These are phyloP conservation scores for Diachasma alloeum DNA, from an alignment of 1,140 invertebrate genomes.

Conservation along the genomic window DNA sequence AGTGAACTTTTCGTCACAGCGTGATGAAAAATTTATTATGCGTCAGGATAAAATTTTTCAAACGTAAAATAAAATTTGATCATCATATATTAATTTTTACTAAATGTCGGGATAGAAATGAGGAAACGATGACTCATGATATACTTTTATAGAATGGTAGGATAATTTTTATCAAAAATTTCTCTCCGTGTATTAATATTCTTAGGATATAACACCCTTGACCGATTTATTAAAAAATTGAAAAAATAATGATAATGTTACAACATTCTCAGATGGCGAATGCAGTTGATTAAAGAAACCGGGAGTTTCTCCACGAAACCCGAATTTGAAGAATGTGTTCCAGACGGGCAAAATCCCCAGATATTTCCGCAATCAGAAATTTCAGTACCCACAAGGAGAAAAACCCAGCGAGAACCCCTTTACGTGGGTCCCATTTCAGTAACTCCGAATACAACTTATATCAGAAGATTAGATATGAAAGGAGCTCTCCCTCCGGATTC, in stretches of 20 bases:
- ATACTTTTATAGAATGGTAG: too few relatives aligned
- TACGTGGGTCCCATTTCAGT: conserved; percentile 47
- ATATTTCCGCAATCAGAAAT: conserved; percentile 21
- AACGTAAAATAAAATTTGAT: too few relatives aligned
- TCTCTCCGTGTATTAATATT: too few relatives aligned
- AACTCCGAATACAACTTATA: conserved; percentile 48
- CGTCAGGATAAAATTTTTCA: too few relatives aligned
- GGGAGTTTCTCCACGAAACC: conserved; percentile 12
- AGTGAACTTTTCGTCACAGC: too few relatives aligned
- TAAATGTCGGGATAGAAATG: too few relatives aligned
- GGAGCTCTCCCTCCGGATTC: conserved; percentile 35
- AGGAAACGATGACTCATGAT: too few relatives aligned
- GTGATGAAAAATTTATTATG: too few relatives aligned
- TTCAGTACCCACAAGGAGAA: conserved; percentile 32
- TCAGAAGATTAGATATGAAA: conserved; percentile 48
- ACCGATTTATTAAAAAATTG: too few relatives aligned
- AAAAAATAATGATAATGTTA: background rate
- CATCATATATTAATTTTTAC: too few relatives aligned
- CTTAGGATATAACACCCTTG: too few relatives aligned
- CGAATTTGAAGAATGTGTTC: conserved; percentile 16
- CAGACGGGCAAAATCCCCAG: conserved; percentile 29
- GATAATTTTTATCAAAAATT: too few relatives aligned
- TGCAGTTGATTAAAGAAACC: conserved; percentile 45
- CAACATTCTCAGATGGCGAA: conserved; percentile 48
- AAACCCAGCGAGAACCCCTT: conserved; percentile 38